These are phyloP conservation scores for Potamarius usumacintae DNA, from an alignment of 2,113 vertebrate species.

Conservation along the genomic window DNA sequence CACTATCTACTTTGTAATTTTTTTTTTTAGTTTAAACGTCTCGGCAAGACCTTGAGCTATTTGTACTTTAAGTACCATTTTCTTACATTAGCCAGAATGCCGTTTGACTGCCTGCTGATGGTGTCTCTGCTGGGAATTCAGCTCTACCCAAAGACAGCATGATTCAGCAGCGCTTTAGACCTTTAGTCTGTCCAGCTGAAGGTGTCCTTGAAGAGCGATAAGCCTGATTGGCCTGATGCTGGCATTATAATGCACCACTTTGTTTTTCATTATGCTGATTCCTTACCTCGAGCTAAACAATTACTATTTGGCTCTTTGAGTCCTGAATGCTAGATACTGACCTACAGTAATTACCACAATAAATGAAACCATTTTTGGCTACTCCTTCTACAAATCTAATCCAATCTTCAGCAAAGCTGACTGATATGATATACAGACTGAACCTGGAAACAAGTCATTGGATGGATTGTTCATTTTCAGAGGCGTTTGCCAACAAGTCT, in stretches of 20 bases:
- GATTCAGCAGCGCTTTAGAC: not conserved
- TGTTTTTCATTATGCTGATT: not conserved
- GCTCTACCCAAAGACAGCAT: not conserved
- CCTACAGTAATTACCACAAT: not conserved
- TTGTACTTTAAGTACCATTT: not conserved
- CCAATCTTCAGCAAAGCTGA: not conserved
- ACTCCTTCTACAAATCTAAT: not conserved
- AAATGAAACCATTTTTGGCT: not conserved
- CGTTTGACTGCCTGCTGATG: not conserved
- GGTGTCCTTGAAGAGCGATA: not conserved
- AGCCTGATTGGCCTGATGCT: not conserved
- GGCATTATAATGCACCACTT: not conserved
- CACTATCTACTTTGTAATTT: not conserved
- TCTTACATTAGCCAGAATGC: not conserved
- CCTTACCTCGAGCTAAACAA: not conserved
- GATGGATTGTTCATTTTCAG: not conserved
- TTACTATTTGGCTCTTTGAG: not conserved
- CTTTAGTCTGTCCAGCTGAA: not conserved
- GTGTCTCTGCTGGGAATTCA: not conserved
- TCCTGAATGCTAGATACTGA: not conserved
- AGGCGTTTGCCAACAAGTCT: not conserved
- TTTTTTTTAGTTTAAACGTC: not conserved
- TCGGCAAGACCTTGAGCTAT: not conserved
- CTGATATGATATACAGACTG: not conserved
- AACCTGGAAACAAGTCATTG: not conserved